Percentiles rank a stretch among this genome's conserved stretches.
phyloP scores from a whole-genome alignment of 53 echinoderm and acorn worm genomes.

The Glandiceps talaboti region DNA sequence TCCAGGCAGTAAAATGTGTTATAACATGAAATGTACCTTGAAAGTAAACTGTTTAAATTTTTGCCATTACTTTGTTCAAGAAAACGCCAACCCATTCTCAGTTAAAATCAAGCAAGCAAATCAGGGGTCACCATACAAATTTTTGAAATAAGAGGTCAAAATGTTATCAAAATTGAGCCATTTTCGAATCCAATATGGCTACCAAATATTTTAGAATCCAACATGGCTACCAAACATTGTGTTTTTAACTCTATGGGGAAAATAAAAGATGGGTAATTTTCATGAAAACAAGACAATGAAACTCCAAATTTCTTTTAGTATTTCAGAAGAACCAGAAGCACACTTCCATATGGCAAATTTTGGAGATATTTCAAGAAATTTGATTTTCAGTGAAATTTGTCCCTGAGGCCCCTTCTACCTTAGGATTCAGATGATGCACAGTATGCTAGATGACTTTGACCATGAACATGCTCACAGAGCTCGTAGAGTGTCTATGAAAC shows the following conservation, averaged over 20 bases:
- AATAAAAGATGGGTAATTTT: too few relatives aligned
- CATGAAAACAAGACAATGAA: not conserved
- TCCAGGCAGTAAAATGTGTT: too few relatives aligned
- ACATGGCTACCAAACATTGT: not conserved
- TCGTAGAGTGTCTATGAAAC: too few relatives aligned
- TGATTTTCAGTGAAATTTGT: not conserved
- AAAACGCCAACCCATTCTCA: not conserved
- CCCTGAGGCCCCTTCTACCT: not conserved
- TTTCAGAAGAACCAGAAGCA: not conserved
- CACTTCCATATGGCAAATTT: not conserved
- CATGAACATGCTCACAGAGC: too few relatives aligned
- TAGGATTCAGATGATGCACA: too few relatives aligned
- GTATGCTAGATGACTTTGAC: too few relatives aligned
- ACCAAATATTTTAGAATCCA: not conserved
- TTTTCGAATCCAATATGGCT: not conserved
- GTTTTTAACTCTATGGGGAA: not conserved
- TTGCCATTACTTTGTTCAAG: not conserved
- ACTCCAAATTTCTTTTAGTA: not conserved
- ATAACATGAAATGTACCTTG: not conserved
- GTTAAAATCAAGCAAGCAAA: not conserved
- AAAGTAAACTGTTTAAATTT: not conserved
- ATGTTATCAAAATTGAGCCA: not conserved
- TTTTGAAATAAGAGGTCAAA: not conserved
- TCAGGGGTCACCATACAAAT: not conserved
- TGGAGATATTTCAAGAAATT: not conserved